These are phyloP conservation scores for Dryoscopus gambensis DNA, from an alignment of 2,113 vertebrate genomes.

Conservation along the genomic window DNA sequence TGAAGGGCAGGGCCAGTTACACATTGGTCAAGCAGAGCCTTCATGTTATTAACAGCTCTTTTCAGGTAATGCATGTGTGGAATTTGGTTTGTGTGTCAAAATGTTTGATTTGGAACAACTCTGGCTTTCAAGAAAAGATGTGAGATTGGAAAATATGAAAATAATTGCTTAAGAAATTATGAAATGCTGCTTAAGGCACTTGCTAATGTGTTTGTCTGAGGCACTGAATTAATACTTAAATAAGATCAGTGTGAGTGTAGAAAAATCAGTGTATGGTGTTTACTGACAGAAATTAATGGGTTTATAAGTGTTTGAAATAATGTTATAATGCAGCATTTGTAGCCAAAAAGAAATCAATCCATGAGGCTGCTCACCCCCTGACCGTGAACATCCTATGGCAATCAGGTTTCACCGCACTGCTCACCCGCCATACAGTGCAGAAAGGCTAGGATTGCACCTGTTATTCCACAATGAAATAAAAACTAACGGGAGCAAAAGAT, in stretches of 20 bases:
- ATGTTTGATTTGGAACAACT: constrained; percentile 32
- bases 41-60: background rate
- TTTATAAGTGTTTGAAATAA: constrained; percentile 44
- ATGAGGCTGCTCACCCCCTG: background rate
- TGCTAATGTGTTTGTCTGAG: constrained; percentile 59
- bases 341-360: background rate
- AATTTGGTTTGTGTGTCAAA: constrained; percentile 2
- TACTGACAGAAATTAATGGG: constrained; percentile 34
- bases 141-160: constrained; percentile 52
- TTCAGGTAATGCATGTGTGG: background rate
- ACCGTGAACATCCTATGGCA: background rate
- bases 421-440: rapidly evolving
- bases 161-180: constrained; percentile 62
- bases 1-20: background rate
- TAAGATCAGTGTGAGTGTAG: background rate
- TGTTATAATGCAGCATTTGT: background rate
- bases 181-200: constrained; percentile 53
- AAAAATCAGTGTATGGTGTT: background rate
- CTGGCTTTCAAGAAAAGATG: background rate
- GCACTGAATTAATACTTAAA: constrained; percentile 43
- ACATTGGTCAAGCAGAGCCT: background rate
- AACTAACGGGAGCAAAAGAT: background rate
- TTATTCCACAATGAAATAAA: background rate
- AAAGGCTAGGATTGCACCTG: background rate
- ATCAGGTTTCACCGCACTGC: rapidly evolving